Conservation (phyloP, 1,140 invertebrate species). For the Pogonomyrmex barbatus region DNA sequence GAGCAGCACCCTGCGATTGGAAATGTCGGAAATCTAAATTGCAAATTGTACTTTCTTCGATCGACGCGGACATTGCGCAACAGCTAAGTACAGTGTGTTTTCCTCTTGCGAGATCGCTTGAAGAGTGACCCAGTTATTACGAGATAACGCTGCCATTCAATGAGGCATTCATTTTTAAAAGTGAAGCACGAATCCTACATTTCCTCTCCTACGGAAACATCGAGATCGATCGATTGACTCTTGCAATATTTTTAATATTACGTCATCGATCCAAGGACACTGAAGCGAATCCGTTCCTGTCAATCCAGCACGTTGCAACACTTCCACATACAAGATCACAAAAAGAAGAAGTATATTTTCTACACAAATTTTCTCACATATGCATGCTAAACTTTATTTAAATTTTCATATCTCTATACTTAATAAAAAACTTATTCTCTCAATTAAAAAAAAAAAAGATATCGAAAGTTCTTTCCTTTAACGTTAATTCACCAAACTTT, state of each 20-base stretch:
- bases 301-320: neutral
- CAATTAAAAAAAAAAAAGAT: neutral
- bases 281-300: neutral
- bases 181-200: neutral
- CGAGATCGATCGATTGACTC: neutral
- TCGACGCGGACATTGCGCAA: constrained; percentile 42
- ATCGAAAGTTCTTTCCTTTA: neutral
- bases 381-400: neutral
- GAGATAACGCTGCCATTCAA: constrained; percentile 26
- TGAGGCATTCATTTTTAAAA: constrained; percentile 27
- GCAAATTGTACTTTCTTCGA: constrained; percentile 61
- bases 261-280: neutral
- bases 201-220: neutral
- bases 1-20: constrained; percentile 16
- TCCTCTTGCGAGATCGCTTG: constrained; percentile 61
- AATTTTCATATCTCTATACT: neutral
- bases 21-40: constrained; percentile 45
- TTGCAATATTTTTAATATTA: neutral
- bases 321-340: neutral
- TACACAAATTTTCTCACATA: neutral
- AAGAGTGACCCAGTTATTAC: constrained; percentile 43
- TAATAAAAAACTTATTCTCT: neutral
- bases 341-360: constrained; percentile 1
- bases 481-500: neutral
- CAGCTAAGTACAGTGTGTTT: constrained; percentile 40